Evolutionary conservation across 2,113 vertebrate genomes (phyloP).

Genomic region (Elaphurus davidianus): DNA sequence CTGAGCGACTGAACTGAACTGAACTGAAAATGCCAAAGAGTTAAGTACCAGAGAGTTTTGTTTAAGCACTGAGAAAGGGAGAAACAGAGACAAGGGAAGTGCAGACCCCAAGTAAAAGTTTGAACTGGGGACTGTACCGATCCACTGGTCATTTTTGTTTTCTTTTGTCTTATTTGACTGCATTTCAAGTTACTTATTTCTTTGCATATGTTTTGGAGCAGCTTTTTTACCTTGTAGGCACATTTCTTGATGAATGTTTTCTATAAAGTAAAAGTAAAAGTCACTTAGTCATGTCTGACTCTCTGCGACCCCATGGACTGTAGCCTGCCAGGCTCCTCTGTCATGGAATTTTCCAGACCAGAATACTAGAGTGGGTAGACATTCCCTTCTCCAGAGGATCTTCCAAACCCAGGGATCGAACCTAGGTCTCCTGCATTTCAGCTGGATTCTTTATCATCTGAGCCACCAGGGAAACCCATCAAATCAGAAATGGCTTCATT

Average conservation of each 20-base stretch:
- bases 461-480: not conserved
- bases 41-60: not conserved
- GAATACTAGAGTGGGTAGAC: not conserved
- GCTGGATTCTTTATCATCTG: not conserved
- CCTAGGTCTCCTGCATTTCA: not conserved
- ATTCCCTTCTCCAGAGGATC: not conserved
- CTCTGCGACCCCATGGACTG: not conserved
- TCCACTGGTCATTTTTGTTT: not conserved
- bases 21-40: not conserved
- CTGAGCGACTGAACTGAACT: too few species aligned
- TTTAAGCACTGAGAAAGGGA: not conserved
- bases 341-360: not conserved
- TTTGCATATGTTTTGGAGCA: not conserved
- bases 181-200: not conserved
- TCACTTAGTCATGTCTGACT: not conserved
- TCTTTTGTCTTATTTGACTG: not conserved
- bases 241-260: not conserved
- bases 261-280: not conserved
- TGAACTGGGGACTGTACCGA: not conserved
- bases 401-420: not conserved
- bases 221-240: not conserved
- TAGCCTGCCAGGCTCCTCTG: not conserved
- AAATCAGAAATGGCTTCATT: not conserved
- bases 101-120: not conserved
- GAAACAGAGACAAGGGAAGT: not conserved